Evolutionary conservation across 2,113 vertebrate genomes (phyloP), one percentile per base, ranked within the genome.

Genomic region (Martes martes): DNA sequence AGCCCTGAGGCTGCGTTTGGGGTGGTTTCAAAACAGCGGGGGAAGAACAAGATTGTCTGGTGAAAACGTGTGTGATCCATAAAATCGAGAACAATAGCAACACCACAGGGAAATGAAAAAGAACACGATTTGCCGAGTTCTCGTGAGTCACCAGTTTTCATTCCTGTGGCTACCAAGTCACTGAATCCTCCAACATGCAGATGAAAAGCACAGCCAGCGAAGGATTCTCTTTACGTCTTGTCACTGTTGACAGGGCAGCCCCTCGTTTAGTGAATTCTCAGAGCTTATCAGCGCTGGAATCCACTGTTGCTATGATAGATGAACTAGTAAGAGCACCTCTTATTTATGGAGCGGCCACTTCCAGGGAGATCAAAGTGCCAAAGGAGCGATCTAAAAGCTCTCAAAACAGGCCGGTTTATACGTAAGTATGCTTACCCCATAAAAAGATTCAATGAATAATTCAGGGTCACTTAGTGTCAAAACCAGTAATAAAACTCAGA

Each of bases 81-180:
- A 97, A 96, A 96, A 94, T 18, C 50, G 92, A 94, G 96, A 98
- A 98, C 97, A 98, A 98, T 98, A 95, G 97, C 95, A 94, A 96
- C 69, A 42, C 95, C 81, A 61, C 14, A 69, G 96, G 94, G 98
- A 94, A 97, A 94, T 93, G 96, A 95, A 94, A 94, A 97, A 96
- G 76, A 98, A 96, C 90, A 96, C 90, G 78, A 65, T 97, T 89
- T 94, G 96, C 90, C 94, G 92, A 95, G 94, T 92, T 95, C 87
- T 95, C 1, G 39, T 98, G 98, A 98, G 94, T 98, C 97, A 98
- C 94, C 86, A n/a, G 94, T 95, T 95, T 97, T 98, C 97, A 97
- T 98, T 97, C 96, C 98, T 98, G 98, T 96, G 97, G 98, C 98
- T 98, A 97, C 97, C 94, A 95, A 98, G 95, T 96, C 97, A 89